These are phyloP conservation scores for Forficula auricularia DNA, from an alignment of 1,140 invertebrate genomes.

Conservation along the genomic window DNA sequence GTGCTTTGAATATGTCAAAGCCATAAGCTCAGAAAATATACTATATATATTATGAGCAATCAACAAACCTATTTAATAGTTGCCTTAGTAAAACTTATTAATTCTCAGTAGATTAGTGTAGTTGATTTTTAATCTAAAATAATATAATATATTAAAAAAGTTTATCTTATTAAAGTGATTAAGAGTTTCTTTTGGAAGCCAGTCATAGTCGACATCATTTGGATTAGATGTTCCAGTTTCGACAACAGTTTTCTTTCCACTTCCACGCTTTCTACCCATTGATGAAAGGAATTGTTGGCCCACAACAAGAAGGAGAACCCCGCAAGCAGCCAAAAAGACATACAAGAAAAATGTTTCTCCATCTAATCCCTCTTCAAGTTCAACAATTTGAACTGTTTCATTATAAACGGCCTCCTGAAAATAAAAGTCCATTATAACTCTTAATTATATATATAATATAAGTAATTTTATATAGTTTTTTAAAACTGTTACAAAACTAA, in stretches of 20 bases:
- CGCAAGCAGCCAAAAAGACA: constrained; percentile 76
- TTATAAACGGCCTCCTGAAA: constrained; percentile 88
- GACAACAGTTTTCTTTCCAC: constrained; percentile 36
- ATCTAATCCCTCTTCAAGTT: constrained; percentile 91
- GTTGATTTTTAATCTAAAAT: no score
- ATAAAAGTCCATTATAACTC: constrained; percentile 13
- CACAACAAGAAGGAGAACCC: constrained; percentile 69
- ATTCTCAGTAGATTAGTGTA: no score
- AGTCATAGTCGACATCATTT: constrained; percentile 92
- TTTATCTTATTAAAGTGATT: constrained; percentile 58
- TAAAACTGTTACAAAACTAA: no score
- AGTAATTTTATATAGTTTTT: no score
- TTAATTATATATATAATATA: no score
- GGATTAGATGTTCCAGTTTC: constrained; percentile 73
- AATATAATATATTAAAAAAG: no score
- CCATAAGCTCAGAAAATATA: no score
- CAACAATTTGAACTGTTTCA: constrained; percentile 92
- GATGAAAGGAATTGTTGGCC: constrained; percentile 78
- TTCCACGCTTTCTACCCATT: constrained; percentile 39
- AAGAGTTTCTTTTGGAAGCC: constrained; percentile 84
- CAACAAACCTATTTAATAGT: no score
- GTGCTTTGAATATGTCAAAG: no score
- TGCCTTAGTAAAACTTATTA: no score
- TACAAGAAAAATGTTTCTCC: constrained; percentile 98
- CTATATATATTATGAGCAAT: no score